Base-by-base conservation (phyloP, 2,888 invertebrate species). In the Cantharis rufa region DNA sequence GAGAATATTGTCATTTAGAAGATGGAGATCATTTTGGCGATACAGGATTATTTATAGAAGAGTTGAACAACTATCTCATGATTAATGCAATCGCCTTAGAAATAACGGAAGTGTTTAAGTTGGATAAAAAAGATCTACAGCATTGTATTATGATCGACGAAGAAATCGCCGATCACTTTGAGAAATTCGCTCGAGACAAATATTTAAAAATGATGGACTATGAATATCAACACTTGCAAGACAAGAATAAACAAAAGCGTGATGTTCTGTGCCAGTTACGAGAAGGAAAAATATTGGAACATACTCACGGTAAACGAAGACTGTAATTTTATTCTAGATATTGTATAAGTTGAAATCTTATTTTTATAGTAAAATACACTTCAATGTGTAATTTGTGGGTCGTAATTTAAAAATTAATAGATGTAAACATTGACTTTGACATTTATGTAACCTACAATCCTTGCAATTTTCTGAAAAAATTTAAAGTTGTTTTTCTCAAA, bases 1-100 rank as follows among this genome's bases (percentile, higher is more conserved):
- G 89, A 72, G 92, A 92, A 88, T 90, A 88, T 32, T 84, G 84
- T 21, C 89, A 89, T 80, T 82, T 91, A 10, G 88, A 90, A 80
- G 92, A 92, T 78, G 92, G 92, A 0, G 90, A 87, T 27, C 84
- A 87, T 77, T 89, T 90, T 79, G 90, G 90, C 0, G 61, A 69
- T 62, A 61, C 48, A 4, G 86, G 88, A 76, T 79, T 84, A 5
- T 83, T 84, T 61, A 72, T 88, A 21, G 72, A 88, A 1, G 16
- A 80, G 4, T 75, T 78, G n/a, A 71, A 79, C 3, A 70, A 77
- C 4, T 71, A 71, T 32, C 79, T 82, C 5, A 72, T 80, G 10
- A 82, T 77, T 48, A 80, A 72, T 2, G 81, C 82, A 18, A 75
- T 84, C 1, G 86, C 87, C 4, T 80, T 85, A 4, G 88, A 88